These are phyloP conservation scores for Drosophila gunungcola DNA, from an alignment of 1,140 invertebrate species.

Conservation along the genomic window DNA sequence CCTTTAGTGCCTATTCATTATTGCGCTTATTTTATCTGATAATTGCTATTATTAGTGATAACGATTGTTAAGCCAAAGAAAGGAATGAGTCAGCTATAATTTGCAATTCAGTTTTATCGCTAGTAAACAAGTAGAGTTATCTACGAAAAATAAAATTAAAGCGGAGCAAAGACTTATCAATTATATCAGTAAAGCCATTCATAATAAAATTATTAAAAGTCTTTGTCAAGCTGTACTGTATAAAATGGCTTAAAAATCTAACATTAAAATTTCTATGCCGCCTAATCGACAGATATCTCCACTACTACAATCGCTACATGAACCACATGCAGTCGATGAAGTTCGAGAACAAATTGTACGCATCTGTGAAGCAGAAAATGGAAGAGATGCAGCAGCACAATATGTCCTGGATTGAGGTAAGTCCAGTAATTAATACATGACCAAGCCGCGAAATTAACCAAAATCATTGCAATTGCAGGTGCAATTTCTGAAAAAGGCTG, in stretches of 20 bases:
- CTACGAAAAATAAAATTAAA: background rate
- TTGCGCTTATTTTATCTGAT: constrained; percentile 8
- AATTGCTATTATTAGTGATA: constrained; percentile 13
- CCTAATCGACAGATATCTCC: constrained; percentile 92
- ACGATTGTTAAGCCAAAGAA: background rate
- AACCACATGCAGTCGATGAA: constrained; percentile 99
- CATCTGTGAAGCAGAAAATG: constrained; percentile 98
- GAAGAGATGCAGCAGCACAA: constrained; percentile 99
- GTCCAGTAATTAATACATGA: constrained; percentile 20
- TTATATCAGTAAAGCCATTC: background rate
- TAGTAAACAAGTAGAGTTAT: background rate
- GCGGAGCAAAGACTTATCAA: background rate
- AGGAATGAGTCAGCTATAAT: constrained; percentile 13
- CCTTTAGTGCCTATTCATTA: constrained; percentile 2
- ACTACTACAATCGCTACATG: constrained; percentile 99
- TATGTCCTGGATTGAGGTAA: constrained; percentile 99
- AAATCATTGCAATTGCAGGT: constrained; percentile 87
- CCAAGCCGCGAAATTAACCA: background rate
- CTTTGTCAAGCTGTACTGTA: no score
- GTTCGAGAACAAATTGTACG: constrained; percentile 98
- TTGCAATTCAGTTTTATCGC: background rate
- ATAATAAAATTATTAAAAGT: no score
- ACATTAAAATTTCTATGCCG: background rate
- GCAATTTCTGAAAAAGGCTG: constrained; percentile 98
- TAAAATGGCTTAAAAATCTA: no score